Evolutionary conservation across 2,888 invertebrate genomes (phyloP).

Genomic region (Drosophila tripunctata): DNA sequence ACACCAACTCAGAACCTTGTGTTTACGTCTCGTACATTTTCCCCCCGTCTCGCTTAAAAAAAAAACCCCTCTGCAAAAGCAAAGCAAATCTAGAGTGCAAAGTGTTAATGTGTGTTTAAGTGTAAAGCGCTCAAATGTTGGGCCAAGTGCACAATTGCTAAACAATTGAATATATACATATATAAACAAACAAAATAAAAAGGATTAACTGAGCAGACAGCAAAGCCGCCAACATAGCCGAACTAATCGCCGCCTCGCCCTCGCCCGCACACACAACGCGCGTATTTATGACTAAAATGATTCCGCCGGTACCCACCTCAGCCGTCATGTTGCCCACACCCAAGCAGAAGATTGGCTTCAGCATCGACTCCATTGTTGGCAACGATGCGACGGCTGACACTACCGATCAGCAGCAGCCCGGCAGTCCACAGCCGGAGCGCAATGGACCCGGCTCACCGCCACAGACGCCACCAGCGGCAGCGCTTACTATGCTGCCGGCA

Average conservation of each 20-base stretch:
- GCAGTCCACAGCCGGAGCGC: constrained; percentile 65
- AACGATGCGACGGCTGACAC: constrained; percentile 83
- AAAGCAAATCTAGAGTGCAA: constrained; percentile 33
- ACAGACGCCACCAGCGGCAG: constrained; percentile 76
- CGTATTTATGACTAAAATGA: constrained; percentile 88
- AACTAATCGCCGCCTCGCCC: constrained; percentile 71
- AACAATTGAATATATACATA: neutral
- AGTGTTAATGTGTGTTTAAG: constrained; percentile 9
- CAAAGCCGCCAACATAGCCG: constrained; percentile 74
- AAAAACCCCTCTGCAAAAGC: neutral
- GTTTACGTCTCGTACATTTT: too few relatives aligned
- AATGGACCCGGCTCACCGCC: constrained; percentile 80
- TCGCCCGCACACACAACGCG: constrained; percentile 66
- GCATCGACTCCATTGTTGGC: constrained; percentile 97
- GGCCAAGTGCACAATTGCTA: constrained; percentile 39
- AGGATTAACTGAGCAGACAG: constrained; percentile 41
- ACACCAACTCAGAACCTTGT: constrained; percentile 20
- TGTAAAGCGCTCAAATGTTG: constrained; percentile 52
- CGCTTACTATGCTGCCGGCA: constrained; percentile 54
- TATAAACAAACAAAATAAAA: constrained; percentile 1
- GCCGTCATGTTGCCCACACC: constrained; percentile 94
- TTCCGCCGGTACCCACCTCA: constrained; percentile 97
- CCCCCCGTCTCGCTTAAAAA: neutral
- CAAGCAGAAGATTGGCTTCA: constrained; percentile 97
- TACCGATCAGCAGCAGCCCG: constrained; percentile 42